These are phyloP conservation scores for Bradypodion pumilum DNA, from an alignment of 2,797 vertebrate species.

Conservation along the genomic window DNA sequence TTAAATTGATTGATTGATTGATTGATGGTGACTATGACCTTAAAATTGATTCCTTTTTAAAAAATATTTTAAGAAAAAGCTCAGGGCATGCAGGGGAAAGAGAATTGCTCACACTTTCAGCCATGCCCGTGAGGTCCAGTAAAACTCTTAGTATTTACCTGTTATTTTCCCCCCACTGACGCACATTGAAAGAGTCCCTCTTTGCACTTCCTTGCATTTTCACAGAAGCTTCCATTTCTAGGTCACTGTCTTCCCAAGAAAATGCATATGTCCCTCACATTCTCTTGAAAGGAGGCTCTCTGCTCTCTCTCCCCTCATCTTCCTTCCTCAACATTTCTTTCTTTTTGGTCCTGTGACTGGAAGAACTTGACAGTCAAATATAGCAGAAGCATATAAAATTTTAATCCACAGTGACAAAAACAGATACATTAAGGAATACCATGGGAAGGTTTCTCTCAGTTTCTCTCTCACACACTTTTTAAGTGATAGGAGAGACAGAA, in stretches of 20 bases:
- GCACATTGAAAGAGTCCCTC: conserved; percentile 30
- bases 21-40: conserved; percentile 80
- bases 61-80: conserved; percentile 49
- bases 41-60: conserved; percentile 76
- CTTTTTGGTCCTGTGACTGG: conserved; percentile 44
- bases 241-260: conserved; percentile 33
- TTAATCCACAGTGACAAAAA: conserved; percentile 53
- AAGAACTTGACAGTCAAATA: not conserved
- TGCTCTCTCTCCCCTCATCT: not conserved
- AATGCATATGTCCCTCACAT: conserved; percentile 5
- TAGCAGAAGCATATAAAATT: conserved; percentile 55
- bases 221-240: conserved; percentile 29
- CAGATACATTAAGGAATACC: conserved; percentile 20
- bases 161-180: conserved; percentile 39
- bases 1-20: too few species aligned
- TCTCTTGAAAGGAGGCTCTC: conserved; percentile 21
- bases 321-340: conserved; percentile 30
- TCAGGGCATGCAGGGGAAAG: not conserved
- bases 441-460: conserved; percentile 19
- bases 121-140: conserved; percentile 62
- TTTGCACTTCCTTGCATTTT: conserved; percentile 41
- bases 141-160: conserved; percentile 69
- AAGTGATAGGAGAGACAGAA: conserved; percentile 12
- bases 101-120: conserved; percentile 47
- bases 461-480: conserved; percentile 22